These are phyloP conservation scores for Drosophila putrida DNA, from an alignment of 2,888 invertebrate genomes.

Conservation along the genomic window DNA sequence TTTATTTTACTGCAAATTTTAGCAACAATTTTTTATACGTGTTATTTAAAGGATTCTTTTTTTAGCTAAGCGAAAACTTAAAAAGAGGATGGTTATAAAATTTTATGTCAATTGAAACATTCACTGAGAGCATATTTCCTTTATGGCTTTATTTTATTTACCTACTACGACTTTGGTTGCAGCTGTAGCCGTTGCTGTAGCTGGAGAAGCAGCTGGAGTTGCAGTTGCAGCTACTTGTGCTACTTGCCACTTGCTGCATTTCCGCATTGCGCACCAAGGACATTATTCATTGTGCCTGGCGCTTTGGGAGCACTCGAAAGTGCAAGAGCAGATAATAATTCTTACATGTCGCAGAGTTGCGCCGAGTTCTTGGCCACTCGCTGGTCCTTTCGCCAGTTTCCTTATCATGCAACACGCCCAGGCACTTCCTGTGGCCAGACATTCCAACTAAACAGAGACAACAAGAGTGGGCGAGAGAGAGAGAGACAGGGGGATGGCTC, in stretches of 20 bases:
- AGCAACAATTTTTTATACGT: slow-evolving; percentile 36
- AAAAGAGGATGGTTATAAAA: slow-evolving; percentile 61
- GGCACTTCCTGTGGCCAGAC: slow-evolving; percentile 52
- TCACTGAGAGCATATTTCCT: slow-evolving; percentile 71
- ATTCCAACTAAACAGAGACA: slow-evolving; percentile 2
- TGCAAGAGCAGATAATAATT: slow-evolving; percentile 78
- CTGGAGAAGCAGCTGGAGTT: slow-evolving; percentile 10
- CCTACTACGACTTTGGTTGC: slow-evolving; percentile 44
- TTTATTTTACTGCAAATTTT: slow-evolving; percentile 32
- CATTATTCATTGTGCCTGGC: slow-evolving; percentile 71
- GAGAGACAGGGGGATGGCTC: slow-evolving; percentile 13
- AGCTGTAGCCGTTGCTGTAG: slow-evolving; percentile 8
- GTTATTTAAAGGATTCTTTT: slow-evolving; percentile 13
- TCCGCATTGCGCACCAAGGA: slow-evolving; percentile 75
- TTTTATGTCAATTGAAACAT: slow-evolving; percentile 75
- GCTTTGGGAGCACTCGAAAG: slow-evolving; percentile 68
- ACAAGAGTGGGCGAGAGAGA: neutral
- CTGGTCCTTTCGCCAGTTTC: slow-evolving; percentile 49
- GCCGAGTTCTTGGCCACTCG: slow-evolving; percentile 64
- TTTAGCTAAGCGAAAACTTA: slow-evolving; percentile 57
- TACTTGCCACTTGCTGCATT: slow-evolving; percentile 54
- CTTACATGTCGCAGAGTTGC: slow-evolving; percentile 64
- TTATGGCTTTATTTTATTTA: slow-evolving; percentile 75
- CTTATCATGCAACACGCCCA: slow-evolving; percentile 58
- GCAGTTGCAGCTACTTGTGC: slow-evolving; percentile 19